Percentiles rank a stretch among this genome's conserved stretches.
phyloP scores from a whole-genome alignment of 2,888 invertebrate species.

The Noctuana brunneofusca region DNA sequence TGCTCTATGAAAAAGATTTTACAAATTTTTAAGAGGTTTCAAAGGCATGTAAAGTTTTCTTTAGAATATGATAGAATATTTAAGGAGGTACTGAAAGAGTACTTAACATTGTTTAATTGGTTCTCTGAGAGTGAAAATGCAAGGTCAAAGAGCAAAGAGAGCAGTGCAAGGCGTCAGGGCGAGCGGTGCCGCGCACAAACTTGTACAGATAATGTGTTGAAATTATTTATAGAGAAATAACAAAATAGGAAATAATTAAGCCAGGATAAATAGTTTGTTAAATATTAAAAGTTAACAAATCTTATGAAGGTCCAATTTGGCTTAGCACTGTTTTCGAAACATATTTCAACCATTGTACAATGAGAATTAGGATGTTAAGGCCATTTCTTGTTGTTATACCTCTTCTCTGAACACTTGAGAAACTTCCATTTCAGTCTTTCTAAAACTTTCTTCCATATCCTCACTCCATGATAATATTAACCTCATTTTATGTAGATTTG shows the following conservation, averaged over 20 bases:
- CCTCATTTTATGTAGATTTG: slow-evolving; percentile 63
- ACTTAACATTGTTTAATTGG: slow-evolving; percentile 19
- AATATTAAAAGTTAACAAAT: slow-evolving; percentile 45
- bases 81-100: slow-evolving; percentile 21
- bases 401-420: slow-evolving; percentile 26
- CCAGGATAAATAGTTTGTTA: slow-evolving; percentile 51
- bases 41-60: slow-evolving; percentile 6
- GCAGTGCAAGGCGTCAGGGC: slow-evolving; percentile 34
- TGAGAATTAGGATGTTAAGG: slow-evolving; percentile 48
- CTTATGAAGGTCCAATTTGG: slow-evolving; percentile 64
- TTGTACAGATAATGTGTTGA: slow-evolving; percentile 54
- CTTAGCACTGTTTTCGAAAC: slow-evolving; percentile 46
- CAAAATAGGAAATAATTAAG: slow-evolving; percentile 49
- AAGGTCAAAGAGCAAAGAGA: slow-evolving; percentile 19
- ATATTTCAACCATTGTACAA: slow-evolving; percentile 48
- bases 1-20: slow-evolving; percentile 8
- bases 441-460: slow-evolving; percentile 65
- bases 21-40: not conserved
- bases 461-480: slow-evolving; percentile 55
- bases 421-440: slow-evolving; percentile 64
- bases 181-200: slow-evolving; percentile 50
- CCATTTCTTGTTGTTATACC: slow-evolving; percentile 49
- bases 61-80: slow-evolving; percentile 14
- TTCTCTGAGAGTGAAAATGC: not conserved
- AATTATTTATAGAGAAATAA: slow-evolving; percentile 46